phyloP scores from a whole-genome alignment of 2,113 vertebrate genomes.

The Coregonus clupeaformis region DNA sequence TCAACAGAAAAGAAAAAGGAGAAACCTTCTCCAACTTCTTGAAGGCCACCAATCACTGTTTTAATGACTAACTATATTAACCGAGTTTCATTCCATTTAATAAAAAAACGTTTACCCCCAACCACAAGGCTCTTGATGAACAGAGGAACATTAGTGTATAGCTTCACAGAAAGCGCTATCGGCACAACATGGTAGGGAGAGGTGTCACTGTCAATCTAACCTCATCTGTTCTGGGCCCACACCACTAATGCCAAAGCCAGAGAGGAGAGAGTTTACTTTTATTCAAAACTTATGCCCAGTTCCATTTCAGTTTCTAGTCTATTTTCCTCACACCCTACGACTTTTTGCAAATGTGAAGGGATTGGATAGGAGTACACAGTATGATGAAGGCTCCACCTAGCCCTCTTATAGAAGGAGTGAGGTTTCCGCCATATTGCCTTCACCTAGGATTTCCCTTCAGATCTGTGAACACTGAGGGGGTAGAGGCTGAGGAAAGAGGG shows the following conservation, averaged over 20 bases:
- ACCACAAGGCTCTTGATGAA: constrained; percentile 35
- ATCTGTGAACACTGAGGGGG: constrained; percentile 30
- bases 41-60: constrained; percentile 65
- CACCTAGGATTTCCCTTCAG: constrained; percentile 4
- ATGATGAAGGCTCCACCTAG: not conserved
- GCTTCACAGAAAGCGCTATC: constrained; percentile 22
- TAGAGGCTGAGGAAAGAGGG: constrained; percentile 17
- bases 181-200: constrained; percentile 8
- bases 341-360: not conserved
- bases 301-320: not conserved
- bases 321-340: not conserved
- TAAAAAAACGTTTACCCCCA: constrained; percentile 8
- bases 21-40: constrained; percentile 44
- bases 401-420: too few species aligned
- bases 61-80: constrained; percentile 49
- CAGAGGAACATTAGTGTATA: constrained; percentile 30
- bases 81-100: constrained; percentile 31
- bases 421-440: too few species aligned
- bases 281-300: constrained; percentile 46
- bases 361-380: not conserved
- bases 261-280: constrained; percentile 11
- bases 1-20: constrained; percentile 44
- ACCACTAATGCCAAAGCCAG: constrained; percentile 16
- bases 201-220: not conserved
- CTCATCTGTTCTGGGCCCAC: constrained; percentile 20